A percentile compares a stretch with the other conserved stretches of the same genome.
These are phyloP conservation scores for Drosophila antonietae DNA, from an alignment of 2,888 invertebrate genomes.

Conservation along the genomic window DNA sequence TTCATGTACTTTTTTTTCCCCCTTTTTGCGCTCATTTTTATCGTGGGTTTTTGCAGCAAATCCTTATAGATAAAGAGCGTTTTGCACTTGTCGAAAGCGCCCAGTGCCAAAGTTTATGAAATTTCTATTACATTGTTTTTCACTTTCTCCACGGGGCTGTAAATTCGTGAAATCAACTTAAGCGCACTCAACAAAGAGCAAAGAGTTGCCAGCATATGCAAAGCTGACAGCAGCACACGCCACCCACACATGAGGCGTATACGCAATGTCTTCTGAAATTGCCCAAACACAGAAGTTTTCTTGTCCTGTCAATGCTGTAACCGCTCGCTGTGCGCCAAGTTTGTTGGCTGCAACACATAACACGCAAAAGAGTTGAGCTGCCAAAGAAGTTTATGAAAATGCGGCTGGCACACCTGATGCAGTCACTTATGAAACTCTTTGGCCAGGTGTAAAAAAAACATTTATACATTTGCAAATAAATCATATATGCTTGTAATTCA, in stretches of 20 bases:
- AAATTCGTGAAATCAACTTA: conserved; percentile 59
- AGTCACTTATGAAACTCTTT: conserved; percentile 19
- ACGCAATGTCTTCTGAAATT: conserved; percentile 50
- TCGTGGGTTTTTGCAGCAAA: conserved; percentile 47
- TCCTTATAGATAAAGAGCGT: conserved; percentile 67
- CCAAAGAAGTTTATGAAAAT: neutral
- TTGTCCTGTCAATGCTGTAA: conserved; percentile 33
- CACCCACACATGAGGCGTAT: conserved; percentile 27
- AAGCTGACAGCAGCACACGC: conserved; percentile 52
- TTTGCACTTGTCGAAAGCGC: conserved; percentile 67
- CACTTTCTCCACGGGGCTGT: conserved; percentile 60
- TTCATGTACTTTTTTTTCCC: conserved; percentile 2
- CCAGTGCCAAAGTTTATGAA: conserved; percentile 61
- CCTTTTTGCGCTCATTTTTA: conserved; percentile 15
- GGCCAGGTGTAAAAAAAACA: neutral
- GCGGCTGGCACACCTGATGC: conserved; percentile 32
- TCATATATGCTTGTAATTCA: neutral
- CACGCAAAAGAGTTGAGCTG: conserved; percentile 20
- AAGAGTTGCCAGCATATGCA: conserved; percentile 47
- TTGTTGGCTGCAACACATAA: too few species aligned
- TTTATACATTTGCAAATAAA: conserved; percentile 1
- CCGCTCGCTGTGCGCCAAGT: conserved; percentile 30
- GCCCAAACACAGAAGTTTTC: conserved; percentile 43
- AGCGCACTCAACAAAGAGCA: conserved; percentile 15
- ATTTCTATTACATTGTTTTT: conserved; percentile 73